These are phyloP conservation scores for Dermatemys mawii DNA, from an alignment of 2,113 vertebrate species.

Conservation along the genomic window DNA sequence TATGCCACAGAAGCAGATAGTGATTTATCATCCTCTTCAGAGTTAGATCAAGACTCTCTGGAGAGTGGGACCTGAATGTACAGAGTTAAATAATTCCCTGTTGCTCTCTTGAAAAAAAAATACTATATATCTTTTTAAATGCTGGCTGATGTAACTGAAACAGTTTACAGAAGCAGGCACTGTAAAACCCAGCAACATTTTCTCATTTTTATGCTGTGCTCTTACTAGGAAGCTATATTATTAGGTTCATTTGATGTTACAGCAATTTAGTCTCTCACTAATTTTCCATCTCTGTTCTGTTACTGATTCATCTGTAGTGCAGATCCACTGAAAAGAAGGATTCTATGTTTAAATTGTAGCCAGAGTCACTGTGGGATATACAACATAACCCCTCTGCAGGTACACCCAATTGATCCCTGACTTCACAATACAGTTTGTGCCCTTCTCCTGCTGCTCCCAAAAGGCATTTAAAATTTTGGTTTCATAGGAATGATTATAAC, in stretches of 20 bases:
- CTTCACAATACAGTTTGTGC: neutral
- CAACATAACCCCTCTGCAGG: neutral
- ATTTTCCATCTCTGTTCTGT: neutral
- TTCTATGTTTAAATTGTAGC: neutral
- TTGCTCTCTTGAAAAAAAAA: neutral
- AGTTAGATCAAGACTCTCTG: rapidly evolving
- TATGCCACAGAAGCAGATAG: neutral
- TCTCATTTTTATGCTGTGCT: rapidly evolving
- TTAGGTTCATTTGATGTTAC: neutral
- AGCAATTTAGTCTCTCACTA: neutral
- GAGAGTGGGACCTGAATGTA: too few relatives aligned
- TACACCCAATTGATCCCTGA: neutral
- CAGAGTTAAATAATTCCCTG: neutral
- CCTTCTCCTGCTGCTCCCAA: neutral
- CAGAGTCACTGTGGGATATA: neutral
- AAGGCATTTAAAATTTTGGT: neutral
- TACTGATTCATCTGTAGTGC: neutral
- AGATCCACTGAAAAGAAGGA: neutral
- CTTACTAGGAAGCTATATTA: neutral
- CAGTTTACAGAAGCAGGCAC: neutral
- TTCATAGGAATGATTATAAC: neutral
- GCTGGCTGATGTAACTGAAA: neutral
- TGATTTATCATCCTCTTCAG: neutral
- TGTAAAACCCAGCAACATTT: neutral
- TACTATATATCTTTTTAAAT: neutral